Base-by-base conservation (phyloP, 1,140 invertebrate genomes). In the Cylas formicarius region DNA sequence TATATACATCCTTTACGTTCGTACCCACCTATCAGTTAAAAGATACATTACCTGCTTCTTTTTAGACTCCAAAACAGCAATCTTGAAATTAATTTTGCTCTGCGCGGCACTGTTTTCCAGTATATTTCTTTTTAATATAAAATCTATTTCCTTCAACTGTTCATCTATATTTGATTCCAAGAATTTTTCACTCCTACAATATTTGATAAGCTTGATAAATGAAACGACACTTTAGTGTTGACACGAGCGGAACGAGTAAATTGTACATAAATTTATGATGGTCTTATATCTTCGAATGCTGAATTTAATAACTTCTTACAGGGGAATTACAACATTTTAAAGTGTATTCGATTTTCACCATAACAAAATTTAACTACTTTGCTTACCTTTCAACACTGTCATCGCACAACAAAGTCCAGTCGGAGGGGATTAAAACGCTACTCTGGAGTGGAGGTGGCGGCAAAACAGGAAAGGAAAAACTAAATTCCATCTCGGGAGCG, bases 371-470 rank as follows among this genome's bases (percentile, higher is more conserved):
- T 7, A 19, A 11, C 22, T 19, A 2, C 29, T 36, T 27, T 14
- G n/a, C 18, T 35, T 31, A 46, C 44, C 33, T 20, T 39, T 46
- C 13, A 4, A 16, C 5, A 6, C 17, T 17, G n/a, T n/a, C 8
- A n/a, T 42, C 31, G 19, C 19, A 19, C 26, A 37, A 18, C 16
- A 58, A 38, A 35, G 32, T 17, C 37, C 49, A 44, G 36, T 41
- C 44, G 14, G 33, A 36, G 2, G 63, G 63, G 35, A 66, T 62
- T 19, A 66, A 52, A 28, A 64, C 59, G 33, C 56, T 63, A 35
- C 62, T 66, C 52, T 64, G 62, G 39, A 63, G 44, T n/a, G 63
- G 63, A 20, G 60, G 63, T 13, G 63, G 52, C n/a, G 57, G 47
- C 24, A 64, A 45, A 39, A 61, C 43, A 3, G 51, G 48, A 14